Evolutionary conservation across 2,888 invertebrate genomes (phyloP).

Genomic region (Pelosia muscerda): DNA sequence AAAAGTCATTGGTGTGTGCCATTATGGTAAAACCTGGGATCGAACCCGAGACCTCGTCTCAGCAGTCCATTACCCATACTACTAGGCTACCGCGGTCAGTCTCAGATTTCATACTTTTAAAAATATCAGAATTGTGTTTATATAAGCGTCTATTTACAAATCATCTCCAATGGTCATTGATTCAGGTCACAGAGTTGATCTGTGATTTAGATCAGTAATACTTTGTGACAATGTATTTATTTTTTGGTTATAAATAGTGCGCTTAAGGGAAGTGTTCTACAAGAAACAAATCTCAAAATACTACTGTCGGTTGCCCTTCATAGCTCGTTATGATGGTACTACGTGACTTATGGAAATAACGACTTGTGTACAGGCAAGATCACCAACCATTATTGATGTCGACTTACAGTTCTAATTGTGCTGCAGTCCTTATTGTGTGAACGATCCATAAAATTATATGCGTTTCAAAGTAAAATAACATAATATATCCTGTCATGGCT

Average conservation of each 20-base stretch:
- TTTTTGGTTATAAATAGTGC: constrained; percentile 31
- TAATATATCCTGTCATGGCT: constrained; percentile 11
- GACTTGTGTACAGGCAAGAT: constrained; percentile 58
- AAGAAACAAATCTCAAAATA: constrained; percentile 51
- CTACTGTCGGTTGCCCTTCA: constrained; percentile 47
- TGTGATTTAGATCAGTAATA: constrained; percentile 17
- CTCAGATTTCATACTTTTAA: too few species aligned
- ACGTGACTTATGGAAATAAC: constrained; percentile 68
- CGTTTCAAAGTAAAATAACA: constrained; percentile 7
- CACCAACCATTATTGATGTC: constrained; percentile 53
- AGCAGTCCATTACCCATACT: too few species aligned
- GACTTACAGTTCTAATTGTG: constrained; percentile 54
- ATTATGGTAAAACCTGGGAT: too few species aligned
- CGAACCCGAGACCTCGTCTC: too few species aligned
- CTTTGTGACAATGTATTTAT: constrained; percentile 29
- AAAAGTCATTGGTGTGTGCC: too few species aligned
- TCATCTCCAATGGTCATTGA: too few species aligned
- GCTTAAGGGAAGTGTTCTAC: constrained; percentile 41
- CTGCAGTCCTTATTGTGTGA: constrained; percentile 36
- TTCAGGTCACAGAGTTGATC: too few species aligned
- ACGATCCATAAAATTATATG: constrained; percentile 33
- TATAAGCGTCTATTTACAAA: too few species aligned
- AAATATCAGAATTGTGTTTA: too few species aligned
- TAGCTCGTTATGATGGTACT: constrained; percentile 55
- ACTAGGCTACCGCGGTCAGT: too few species aligned